Evolutionary conservation across 2,888 invertebrate genomes (phyloP), one percentile per base, ranked within the genome.

Genomic region (Drosophila subsilvestris): DNA sequence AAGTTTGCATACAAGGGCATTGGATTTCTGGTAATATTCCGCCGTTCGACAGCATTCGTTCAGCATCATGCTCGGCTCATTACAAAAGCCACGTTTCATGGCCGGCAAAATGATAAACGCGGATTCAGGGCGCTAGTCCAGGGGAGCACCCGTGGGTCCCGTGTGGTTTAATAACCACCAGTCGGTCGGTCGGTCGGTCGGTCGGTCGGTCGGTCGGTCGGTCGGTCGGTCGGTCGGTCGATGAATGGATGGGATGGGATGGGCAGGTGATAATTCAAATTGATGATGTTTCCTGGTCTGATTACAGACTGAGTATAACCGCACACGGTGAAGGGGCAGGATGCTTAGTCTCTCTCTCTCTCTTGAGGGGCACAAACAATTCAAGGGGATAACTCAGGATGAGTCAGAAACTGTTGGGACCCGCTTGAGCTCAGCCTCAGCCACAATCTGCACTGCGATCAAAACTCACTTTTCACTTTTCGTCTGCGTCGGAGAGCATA

Each of bases 1-100:
- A 63, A 53, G 42, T 65, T 63, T 58, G 72, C 71, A 71, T 71
- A 58, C 18, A 42, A n/a, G 18, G n/a, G 27, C 14, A 4, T n/a
- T 48, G 53, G 7, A 42, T 63, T 63, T 53, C 53, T 25, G 54
- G 53, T 53, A 22, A 49, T 67, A 72, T 77, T 25, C 25, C n/a
- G n/a, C 0, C 25, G 6, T 25, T 77, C 74, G 66, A 53, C 63
- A 70, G 62, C 73, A 72, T 51, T 42, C 70, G 53, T 42, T 42
- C 70, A 51, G 73, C 86, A 84, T 83, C 86, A 83, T 83, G 74
- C 85, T 84, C 63, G 66, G 53, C 81, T 81, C 83, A 83, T 83
- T 83, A 86, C 76, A 78, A 86, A 83, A 86, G 77, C 66, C 61
- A 51, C 69, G 60, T 70, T 65, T 83, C 83, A 83, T 73, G 53